Evolutionary conservation across 2,113 vertebrate genomes (phyloP).

Genomic region (Esox niger): DNA sequence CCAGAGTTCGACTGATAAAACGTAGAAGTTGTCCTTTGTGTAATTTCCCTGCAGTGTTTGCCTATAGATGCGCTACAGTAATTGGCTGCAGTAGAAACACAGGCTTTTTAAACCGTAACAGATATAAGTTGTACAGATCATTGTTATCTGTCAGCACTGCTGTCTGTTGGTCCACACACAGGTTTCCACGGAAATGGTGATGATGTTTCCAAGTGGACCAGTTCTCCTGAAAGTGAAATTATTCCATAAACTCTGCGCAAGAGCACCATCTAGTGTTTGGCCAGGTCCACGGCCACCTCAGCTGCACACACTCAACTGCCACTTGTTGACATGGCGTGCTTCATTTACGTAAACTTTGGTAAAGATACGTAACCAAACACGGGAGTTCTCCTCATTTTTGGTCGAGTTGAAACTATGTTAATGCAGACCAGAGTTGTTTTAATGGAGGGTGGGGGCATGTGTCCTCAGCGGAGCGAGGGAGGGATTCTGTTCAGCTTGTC

Average conservation of each 20-base stretch:
- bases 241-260: constrained; percentile 34
- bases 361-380: constrained; percentile 38
- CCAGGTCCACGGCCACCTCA: constrained; percentile 3
- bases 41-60: not conserved
- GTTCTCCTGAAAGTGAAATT: not conserved
- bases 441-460: constrained; percentile 35
- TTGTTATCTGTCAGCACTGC: constrained; percentile 14
- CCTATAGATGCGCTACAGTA: not conserved
- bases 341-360: constrained; percentile 28
- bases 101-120: constrained; percentile 1
- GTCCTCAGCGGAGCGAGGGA: constrained; percentile 39
- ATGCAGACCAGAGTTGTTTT: constrained; percentile 44
- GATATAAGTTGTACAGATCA: not conserved
- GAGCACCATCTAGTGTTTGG: constrained; percentile 59
- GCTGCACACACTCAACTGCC: not conserved
- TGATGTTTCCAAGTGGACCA: not conserved
- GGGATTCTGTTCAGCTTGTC: constrained; percentile 67
- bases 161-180: not conserved
- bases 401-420: constrained; percentile 25
- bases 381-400: constrained; percentile 25
- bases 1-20: constrained; percentile 4
- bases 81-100: not conserved
- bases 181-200: constrained; percentile 2
- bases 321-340: constrained; percentile 20
- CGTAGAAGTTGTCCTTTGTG: not conserved